Evolutionary conservation across 2,888 invertebrate species (phyloP).

Genomic region (Sesia bembeciformis): DNA sequence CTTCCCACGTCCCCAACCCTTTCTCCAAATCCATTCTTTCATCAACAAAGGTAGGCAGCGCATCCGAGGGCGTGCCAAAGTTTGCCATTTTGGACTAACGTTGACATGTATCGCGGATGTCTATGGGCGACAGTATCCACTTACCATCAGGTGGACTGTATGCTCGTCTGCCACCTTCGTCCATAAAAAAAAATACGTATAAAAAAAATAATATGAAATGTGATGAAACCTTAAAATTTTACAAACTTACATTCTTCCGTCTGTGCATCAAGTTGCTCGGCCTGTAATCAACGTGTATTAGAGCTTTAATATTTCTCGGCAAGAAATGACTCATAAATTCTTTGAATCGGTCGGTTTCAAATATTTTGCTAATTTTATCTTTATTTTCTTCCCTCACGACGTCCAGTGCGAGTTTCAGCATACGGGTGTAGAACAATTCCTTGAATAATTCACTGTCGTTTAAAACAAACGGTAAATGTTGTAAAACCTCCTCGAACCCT

Average conservation of each 20-base stretch:
- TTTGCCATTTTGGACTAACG: too few relatives aligned
- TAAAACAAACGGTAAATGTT: neutral
- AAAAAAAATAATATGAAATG: too few relatives aligned
- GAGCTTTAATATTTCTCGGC: conserved; percentile 4
- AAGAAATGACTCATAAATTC: neutral
- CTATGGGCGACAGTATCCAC: too few relatives aligned
- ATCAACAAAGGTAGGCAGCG: too few relatives aligned
- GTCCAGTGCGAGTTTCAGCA: neutral
- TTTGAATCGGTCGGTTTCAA: neutral
- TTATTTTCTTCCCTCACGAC: neutral
- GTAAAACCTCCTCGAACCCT: conserved; percentile 13
- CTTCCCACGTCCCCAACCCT: too few relatives aligned
- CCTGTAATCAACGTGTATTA: conserved; percentile 18
- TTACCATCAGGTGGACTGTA: too few relatives aligned
- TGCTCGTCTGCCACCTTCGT: too few relatives aligned
- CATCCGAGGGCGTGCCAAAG: too few relatives aligned
- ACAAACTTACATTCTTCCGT: neutral
- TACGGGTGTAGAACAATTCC: neutral
- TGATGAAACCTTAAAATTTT: too few relatives aligned
- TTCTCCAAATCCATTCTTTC: too few relatives aligned
- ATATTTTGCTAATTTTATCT: neutral
- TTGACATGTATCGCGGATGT: too few relatives aligned
- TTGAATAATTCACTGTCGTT: neutral
- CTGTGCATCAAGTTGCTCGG: conserved; percentile 19
- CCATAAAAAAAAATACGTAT: too few relatives aligned